phyloP scores from a whole-genome alignment of 2,113 vertebrate species.

The Laticauda laticaudata region DNA sequence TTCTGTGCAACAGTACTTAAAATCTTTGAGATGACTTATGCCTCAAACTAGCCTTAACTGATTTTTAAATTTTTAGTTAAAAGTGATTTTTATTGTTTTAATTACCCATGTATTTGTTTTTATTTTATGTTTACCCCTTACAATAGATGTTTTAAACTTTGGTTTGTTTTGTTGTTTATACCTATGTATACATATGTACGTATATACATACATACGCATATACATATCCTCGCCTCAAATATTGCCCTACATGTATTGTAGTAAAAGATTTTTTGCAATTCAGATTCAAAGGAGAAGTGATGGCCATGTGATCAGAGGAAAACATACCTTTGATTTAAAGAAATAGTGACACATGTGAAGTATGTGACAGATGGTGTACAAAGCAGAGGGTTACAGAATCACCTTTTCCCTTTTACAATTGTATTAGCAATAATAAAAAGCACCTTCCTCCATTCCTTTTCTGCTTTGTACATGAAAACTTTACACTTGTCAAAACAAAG shows the following conservation, averaged over 20 bases:
- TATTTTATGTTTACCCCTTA: not conserved
- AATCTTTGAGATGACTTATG: not conserved
- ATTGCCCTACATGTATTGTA: too few species aligned
- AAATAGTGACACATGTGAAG: not conserved
- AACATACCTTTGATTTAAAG: not conserved
- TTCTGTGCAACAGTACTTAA: not conserved
- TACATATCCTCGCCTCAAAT: too few species aligned
- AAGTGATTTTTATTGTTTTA: not conserved
- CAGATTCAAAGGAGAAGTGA: not conserved
- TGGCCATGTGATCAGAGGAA: not conserved
- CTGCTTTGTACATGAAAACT: not conserved
- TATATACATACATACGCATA: too few species aligned
- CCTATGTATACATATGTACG: not conserved
- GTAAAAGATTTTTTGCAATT: not conserved
- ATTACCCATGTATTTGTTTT: not conserved
- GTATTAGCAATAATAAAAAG: not conserved
- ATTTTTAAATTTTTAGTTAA: not conserved
- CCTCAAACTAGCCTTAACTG: not conserved
- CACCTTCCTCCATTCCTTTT: not conserved
- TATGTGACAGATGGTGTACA: not conserved
- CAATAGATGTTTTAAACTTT: not conserved
- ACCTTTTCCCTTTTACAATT: not conserved
- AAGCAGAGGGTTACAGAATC: not conserved
- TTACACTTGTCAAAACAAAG: not conserved
- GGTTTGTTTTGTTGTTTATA: too few species aligned